phyloP scores from a whole-genome alignment of 2,888 invertebrate species.

The Oasisia sp. region DNA sequence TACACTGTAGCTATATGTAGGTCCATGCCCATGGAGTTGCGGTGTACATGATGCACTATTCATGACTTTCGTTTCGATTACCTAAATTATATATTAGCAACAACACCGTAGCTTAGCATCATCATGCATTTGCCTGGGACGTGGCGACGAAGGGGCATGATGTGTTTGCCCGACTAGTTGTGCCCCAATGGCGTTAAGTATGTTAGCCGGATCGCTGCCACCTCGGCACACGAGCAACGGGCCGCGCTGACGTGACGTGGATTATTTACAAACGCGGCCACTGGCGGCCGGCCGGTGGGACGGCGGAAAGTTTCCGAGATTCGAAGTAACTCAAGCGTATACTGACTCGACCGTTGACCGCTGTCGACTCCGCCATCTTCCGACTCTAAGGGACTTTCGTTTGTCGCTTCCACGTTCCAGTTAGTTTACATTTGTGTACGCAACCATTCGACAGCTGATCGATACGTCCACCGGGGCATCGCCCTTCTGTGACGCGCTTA shows the following conservation, averaged over 20 bases:
- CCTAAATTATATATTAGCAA: background rate
- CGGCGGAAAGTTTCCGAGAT: background rate
- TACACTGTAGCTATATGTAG: too few relatives aligned
- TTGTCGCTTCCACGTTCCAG: background rate
- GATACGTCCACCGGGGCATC: background rate
- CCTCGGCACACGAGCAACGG: background rate
- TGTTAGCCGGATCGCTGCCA: background rate
- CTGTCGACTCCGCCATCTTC: background rate
- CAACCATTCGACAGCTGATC: background rate
- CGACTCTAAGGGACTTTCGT: slow-evolving; percentile 7
- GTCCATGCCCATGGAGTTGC: too few relatives aligned
- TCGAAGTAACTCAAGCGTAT: slow-evolving; percentile 3
- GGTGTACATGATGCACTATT: too few relatives aligned
- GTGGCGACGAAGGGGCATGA: background rate
- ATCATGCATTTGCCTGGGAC: too few relatives aligned
- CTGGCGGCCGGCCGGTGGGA: background rate
- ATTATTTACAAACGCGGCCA: background rate
- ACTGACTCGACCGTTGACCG: slow-evolving; percentile 12
- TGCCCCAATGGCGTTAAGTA: background rate
- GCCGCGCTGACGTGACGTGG: background rate
- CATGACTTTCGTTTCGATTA: too few relatives aligned
- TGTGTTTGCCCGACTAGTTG: background rate
- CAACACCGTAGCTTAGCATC: background rate
- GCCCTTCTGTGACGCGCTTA: background rate
- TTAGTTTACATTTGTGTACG: background rate